Base-by-base conservation (phyloP, 37 sponge, comb jelly and placozoan species). In the Oscarella lobularis region DNA sequence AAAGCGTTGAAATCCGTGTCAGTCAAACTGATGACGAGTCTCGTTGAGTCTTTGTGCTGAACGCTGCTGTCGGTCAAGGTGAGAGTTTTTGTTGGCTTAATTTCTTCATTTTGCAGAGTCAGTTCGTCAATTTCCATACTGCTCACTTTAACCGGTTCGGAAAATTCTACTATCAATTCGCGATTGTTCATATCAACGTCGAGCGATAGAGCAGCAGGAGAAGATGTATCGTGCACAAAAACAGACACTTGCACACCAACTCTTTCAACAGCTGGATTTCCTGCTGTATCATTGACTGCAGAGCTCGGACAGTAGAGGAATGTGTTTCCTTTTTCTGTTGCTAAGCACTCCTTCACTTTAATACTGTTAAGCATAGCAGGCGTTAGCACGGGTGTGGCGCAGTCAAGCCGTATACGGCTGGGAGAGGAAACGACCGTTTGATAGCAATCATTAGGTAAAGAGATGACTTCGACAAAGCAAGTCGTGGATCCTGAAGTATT, bases 121-220 rank as follows among this genome's bases (percentile, higher is more conserved):
- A 94, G 81, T 3, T 48, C 66, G 60, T 40, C 33, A 67, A 90
- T 86, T 74, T 87, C 72, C 1, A 87, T 36, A n/a, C 72, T 60
- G 0, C 37, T 41, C 31, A 68, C 84, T 81, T 74, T 67, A 27
- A 94, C 85, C 30, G 95, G 67, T 60, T 94, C 95, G 65, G 90
- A 94, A 80, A 94, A 94, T 39, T 81, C 75, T 3, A 94, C 68
- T 36, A 87, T 34, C 48, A 94, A 76, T 37, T 85, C 81, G 37
- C 86, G 48, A 37, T 90, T 87, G 76, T 87, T 79, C 30, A 74
- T 54, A 66, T 81, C n/a, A 41, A 5, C 1, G 75, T 38, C 9
- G 70, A 77, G 85, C 3, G 66, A 67, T 4, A 38, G 4, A 4
- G 89, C 75, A 32, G 31, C 38, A 35, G 95, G 95, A n/a, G 39